A percentile compares a stretch with the other conserved stretches of the same genome.
phyloP scores from a whole-genome alignment of 2,113 vertebrate genomes.

The Dicentrarchus labrax region DNA sequence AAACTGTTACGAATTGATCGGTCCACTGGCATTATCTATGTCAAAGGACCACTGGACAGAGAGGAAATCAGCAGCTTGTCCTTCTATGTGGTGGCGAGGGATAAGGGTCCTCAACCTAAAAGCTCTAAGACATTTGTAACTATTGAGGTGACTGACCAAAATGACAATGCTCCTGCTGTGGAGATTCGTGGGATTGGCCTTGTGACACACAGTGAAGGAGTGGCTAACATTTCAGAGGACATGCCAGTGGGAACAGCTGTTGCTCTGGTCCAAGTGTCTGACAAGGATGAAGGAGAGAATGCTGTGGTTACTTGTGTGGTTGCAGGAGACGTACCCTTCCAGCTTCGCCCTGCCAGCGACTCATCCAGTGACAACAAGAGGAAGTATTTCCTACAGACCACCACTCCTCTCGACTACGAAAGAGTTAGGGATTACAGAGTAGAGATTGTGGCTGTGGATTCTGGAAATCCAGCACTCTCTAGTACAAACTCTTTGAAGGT shows the following conservation, averaged over 20 bases:
- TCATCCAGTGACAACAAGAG: conserved; percentile 96
- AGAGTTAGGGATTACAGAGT: conserved; percentile 93
- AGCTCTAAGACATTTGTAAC: conserved; percentile 94
- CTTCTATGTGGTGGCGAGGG: conserved; percentile 94
- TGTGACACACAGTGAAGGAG: conserved; percentile 94
- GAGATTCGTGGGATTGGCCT: conserved; percentile 97
- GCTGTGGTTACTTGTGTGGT: conserved; percentile 98
- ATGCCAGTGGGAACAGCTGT: conserved; percentile 96
- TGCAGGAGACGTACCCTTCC: conserved; percentile 95
- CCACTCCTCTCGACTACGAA: conserved; percentile 94
- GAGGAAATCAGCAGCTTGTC: conserved; percentile 93
- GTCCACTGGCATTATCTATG: conserved; percentile 92
- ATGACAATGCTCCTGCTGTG: conserved; percentile 95
- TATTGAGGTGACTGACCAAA: conserved; percentile 96
- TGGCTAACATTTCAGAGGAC: conserved; percentile 97
- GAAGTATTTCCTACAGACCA: conserved; percentile 99
- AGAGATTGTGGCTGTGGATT: conserved; percentile 96
- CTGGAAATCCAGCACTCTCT: conserved; percentile 96
- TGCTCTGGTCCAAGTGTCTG: conserved; percentile 98
- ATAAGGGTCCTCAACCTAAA: conserved; percentile 96
- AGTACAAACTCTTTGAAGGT: conserved; percentile 98
- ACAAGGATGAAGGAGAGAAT: conserved; percentile 96
- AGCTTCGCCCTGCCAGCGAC: conserved; percentile 94
- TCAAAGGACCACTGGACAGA: conserved; percentile 94
- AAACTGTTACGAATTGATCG: conserved; percentile 93